Evolutionary conservation across 2,888 invertebrate species (phyloP), one percentile per base, ranked within the genome.

Genomic region (Salpingus planirostris): DNA sequence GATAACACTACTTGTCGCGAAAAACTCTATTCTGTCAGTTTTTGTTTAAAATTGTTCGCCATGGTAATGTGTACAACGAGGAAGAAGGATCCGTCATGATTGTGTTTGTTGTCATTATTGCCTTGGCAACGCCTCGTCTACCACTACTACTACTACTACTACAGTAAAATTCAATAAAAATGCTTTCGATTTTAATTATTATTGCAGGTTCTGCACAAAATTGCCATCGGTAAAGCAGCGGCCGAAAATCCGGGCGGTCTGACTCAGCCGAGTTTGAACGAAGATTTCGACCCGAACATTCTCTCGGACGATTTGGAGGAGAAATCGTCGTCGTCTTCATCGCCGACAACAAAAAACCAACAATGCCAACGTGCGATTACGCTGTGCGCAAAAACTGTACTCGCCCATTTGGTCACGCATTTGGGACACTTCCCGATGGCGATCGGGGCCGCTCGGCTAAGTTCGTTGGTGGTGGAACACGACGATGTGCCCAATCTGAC

Each of bases 391-490:
- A 67, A 70, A 42, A 69, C 70, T 0, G 67, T 73, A 3, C 74
- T 91, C 56, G 80, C 82, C 47, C 93, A 96, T 66, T 71, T 96
- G 47, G 82, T 95, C 3, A 83, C 92, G 44, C 90, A 91, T 68
- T 68, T 95, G 46, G 91, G 91, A 0, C 95, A 96, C 62, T 96
- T 95, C 70, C 96, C 96, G 8, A 81, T 90, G 69, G 87, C 89
- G 39, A 79, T 82, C 27, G 87, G 89, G 30, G 90, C 93, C 0
- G 83, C 92, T 26, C 76, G 90, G 38, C 69, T 93, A 12, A 88
- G 90, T 43, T 91, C 91, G 1, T 71, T 86, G 50, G 91, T 95
- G 8, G 86, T 87, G 47, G 96, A 96, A 64, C 81, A 90, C 50
- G 92, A 95, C 62, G 95, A 96, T 64, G 75, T 85, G 23, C 80